phyloP scores from a whole-genome alignment of 2,113 vertebrate genomes.

The Chloropsis cyanopogon region DNA sequence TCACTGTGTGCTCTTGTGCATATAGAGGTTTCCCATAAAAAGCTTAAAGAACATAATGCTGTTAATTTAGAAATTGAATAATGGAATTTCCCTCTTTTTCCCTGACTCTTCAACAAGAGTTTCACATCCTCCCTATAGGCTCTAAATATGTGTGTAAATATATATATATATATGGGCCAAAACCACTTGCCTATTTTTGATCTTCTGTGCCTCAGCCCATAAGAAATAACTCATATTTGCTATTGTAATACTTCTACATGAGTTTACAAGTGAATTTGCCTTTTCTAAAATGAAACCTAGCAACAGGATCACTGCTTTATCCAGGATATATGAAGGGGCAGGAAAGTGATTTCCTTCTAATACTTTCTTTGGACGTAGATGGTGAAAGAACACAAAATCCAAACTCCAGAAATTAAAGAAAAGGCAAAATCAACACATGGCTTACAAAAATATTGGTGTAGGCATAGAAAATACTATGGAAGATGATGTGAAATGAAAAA shows the following conservation, averaged over 20 bases:
- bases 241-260: not conserved
- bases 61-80: not conserved
- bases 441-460: not conserved
- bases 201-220: not conserved
- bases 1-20: not conserved
- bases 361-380: not conserved
- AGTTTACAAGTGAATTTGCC: not conserved
- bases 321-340: not conserved
- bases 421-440: not conserved
- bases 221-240: not conserved
- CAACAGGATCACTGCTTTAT: not conserved
- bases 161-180: not conserved
- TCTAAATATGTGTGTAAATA: not conserved
- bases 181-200: not conserved
- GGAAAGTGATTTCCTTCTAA: not conserved
- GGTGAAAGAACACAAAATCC: not conserved
- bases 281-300: not conserved
- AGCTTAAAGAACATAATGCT: not conserved
- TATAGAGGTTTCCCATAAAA: not conserved
- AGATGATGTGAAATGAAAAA: not conserved
- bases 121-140: not conserved
- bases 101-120: not conserved
- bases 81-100: not conserved
- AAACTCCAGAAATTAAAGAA: not conserved
- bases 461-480: too few species aligned